Percentiles rank a stretch among this genome's conserved stretches.
These are phyloP conservation scores for Keiferia lycopersicella DNA, from an alignment of 2,888 invertebrate species.

Conservation along the genomic window DNA sequence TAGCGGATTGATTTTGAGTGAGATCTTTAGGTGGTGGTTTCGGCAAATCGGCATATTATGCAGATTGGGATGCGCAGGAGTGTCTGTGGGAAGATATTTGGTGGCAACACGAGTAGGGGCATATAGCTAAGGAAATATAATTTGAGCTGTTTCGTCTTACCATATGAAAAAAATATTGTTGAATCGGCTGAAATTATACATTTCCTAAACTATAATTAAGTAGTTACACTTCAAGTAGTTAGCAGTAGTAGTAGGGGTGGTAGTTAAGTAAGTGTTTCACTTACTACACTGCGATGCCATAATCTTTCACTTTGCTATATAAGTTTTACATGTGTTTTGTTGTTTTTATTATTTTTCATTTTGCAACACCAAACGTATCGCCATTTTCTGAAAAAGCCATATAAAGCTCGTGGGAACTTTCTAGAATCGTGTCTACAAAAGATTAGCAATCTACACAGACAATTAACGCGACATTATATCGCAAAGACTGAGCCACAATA, in stretches of 20 bases:
- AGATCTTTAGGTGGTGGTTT: neutral
- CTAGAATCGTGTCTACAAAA: slow-evolving; percentile 26
- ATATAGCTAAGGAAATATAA: too few relatives aligned
- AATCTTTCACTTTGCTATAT: too few relatives aligned
- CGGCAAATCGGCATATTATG: slow-evolving; percentile 2
- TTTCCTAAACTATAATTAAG: too few relatives aligned
- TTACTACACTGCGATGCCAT: too few relatives aligned
- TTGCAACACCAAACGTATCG: neutral
- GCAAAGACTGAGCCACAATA: slow-evolving; percentile 19
- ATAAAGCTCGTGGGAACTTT: slow-evolving; percentile 5
- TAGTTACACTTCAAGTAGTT: too few relatives aligned
- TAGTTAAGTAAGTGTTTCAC: too few relatives aligned
- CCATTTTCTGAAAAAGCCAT: neutral
- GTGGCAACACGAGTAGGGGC: neutral
- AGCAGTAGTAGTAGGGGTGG: too few relatives aligned
- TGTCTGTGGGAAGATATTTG: neutral
- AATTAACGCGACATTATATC: slow-evolving; percentile 21
- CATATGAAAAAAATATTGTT: too few relatives aligned
- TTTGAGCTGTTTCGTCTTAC: too few relatives aligned
- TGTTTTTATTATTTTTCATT: neutral
- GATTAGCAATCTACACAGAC: neutral
- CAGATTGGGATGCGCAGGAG: neutral
- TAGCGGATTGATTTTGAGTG: slow-evolving; percentile 14
- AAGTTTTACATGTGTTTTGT: too few relatives aligned
- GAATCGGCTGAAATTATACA: too few relatives aligned